These are phyloP conservation scores for Papilio glaucus DNA, from an alignment of 1,140 invertebrate species.

Conservation along the genomic window DNA sequence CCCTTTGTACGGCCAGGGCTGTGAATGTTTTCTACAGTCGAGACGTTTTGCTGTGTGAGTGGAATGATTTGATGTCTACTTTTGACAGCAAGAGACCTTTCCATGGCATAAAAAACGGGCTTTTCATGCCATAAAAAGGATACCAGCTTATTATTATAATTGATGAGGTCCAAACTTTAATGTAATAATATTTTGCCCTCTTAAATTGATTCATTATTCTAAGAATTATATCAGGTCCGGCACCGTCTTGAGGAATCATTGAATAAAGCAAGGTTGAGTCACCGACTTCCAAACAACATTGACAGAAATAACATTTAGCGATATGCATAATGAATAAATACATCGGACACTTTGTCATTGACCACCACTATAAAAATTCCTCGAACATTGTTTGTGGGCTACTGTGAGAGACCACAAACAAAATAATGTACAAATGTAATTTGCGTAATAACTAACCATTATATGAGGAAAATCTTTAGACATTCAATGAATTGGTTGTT, in stretches of 20 bases:
- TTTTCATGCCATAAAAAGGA: too few relatives aligned
- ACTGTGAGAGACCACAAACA: neutral
- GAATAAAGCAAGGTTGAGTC: slow-evolving; percentile 52
- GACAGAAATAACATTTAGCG: slow-evolving; percentile 44
- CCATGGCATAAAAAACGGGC: too few relatives aligned
- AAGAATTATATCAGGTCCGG: slow-evolving; percentile 38
- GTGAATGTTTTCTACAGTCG: too few relatives aligned
- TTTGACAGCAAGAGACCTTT: too few relatives aligned
- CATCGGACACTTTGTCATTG: slow-evolving; percentile 39
- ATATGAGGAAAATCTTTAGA: neutral
- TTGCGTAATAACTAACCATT: neutral
- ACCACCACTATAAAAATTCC: slow-evolving; percentile 28
- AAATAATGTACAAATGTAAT: neutral
- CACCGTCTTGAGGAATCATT: slow-evolving; percentile 44
- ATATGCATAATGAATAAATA: slow-evolving; percentile 43
- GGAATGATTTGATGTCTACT: too few relatives aligned
- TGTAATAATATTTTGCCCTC: neutral
- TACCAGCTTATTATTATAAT: neutral
- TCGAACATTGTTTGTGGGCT: slow-evolving; percentile 33
- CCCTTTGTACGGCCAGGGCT: too few relatives aligned
- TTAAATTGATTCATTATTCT: slow-evolving; percentile 43
- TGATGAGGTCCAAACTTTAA: neutral
- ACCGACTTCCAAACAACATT: slow-evolving; percentile 50
- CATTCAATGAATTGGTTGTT: neutral
- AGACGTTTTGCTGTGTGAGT: too few relatives aligned